phyloP scores from a whole-genome alignment of 2,113 vertebrate species.

The Plecotus auritus region DNA sequence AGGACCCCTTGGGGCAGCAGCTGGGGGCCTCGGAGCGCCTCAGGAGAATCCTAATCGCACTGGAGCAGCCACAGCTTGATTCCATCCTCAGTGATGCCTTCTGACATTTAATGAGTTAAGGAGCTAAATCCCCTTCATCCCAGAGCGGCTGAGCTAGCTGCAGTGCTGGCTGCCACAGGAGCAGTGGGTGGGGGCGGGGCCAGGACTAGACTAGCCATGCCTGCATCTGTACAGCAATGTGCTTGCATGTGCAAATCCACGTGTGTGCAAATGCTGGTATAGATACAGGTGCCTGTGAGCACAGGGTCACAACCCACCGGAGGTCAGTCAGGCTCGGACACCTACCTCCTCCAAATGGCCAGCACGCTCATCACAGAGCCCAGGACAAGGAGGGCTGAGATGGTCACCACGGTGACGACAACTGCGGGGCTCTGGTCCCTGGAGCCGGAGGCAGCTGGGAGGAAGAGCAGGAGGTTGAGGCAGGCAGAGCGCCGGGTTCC shows the following conservation, averaged over 20 bases:
- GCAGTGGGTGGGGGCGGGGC: background rate
- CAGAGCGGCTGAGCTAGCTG: conserved; percentile 40
- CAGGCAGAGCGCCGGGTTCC: background rate
- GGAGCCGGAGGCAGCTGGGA: conserved; percentile 51
- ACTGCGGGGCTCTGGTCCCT: conserved; percentile 59
- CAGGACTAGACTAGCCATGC: accelerated
- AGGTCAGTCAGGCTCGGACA: background rate
- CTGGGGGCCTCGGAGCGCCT: background rate
- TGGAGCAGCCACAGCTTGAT: conserved; percentile 40
- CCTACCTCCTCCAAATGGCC: conserved; percentile 73
- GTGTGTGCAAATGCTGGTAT: background rate
- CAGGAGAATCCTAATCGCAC: conserved; percentile 63
- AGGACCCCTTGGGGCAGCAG: background rate
- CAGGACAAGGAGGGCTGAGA: conserved; percentile 69
- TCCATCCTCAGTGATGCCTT: conserved; percentile 57
- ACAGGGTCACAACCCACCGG: background rate
- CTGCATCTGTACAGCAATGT: background rate
- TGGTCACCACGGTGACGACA: conserved; percentile 58
- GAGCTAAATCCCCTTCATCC: conserved; percentile 70
- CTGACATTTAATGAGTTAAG: conserved; percentile 74
- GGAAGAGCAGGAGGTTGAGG: background rate
- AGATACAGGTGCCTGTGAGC: background rate
- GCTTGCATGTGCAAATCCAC: background rate
- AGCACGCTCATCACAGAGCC: conserved; percentile 69
- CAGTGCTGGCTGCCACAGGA: background rate